Conservation (phyloP, 2,888 invertebrate genomes). For the Apodemia duryi region DNA sequence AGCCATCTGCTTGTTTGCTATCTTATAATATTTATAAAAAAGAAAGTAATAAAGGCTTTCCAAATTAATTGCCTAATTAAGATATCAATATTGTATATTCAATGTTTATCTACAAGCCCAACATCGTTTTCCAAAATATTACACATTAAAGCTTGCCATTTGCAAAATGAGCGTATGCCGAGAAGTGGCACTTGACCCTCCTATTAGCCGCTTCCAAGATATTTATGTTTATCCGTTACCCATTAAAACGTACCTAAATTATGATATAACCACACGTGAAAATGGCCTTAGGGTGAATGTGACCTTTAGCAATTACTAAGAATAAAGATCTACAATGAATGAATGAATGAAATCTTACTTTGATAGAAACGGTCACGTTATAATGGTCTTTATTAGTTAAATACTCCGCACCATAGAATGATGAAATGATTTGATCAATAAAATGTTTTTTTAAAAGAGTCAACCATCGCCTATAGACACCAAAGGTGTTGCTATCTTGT, state of each 20-base stretch:
- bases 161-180: not conserved
- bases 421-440: no score
- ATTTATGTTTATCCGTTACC: not conserved
- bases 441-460: no score
- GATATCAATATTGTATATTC: not conserved
- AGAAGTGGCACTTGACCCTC: slow-evolving; percentile 2
- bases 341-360: not conserved
- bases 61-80: not conserved
- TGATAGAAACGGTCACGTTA: not conserved
- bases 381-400: no score
- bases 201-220: slow-evolving; percentile 1
- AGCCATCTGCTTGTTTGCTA: no score
- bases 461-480: no score
- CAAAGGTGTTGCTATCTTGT: no score
- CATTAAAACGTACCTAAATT: slow-evolving; percentile 1
- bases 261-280: slow-evolving; percentile 1
- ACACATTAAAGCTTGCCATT: not conserved
- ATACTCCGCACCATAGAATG: no score
- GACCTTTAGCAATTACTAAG: not conserved
- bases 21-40: no score
- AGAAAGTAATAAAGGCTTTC: no score
- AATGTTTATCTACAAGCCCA: not conserved
- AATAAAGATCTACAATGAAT: not conserved
- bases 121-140: not conserved
- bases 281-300: not conserved